A percentile compares a stretch with the other conserved stretches of the same genome.
Evolutionary conservation across 2,888 invertebrate species (phyloP).

Genomic region (Tachystola acroxantha): DNA sequence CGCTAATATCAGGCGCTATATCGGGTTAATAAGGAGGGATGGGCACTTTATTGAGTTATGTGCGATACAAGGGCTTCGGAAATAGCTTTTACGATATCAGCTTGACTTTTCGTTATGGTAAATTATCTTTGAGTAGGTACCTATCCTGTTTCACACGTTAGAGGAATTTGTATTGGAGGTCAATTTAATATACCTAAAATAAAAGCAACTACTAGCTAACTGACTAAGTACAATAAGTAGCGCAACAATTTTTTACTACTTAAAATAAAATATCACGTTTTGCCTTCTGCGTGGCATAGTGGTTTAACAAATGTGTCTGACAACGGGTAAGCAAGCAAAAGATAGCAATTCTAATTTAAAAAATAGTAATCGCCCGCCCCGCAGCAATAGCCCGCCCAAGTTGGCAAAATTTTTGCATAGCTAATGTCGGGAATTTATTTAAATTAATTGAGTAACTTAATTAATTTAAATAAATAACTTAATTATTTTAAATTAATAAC

Average conservation of each 20-base stretch:
- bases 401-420: constrained; percentile 19
- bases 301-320: constrained; percentile 23
- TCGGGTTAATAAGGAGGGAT: constrained; percentile 7
- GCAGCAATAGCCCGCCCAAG: constrained; percentile 31
- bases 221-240: too few relatives aligned
- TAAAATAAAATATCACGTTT: background rate
- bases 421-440: too few relatives aligned
- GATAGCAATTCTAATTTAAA: constrained; percentile 50
- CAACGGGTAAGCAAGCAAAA: constrained; percentile 17
- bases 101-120: too few relatives aligned
- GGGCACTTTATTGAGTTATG: constrained; percentile 10
- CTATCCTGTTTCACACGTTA: too few relatives aligned
- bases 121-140: too few relatives aligned
- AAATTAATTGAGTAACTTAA: too few relatives aligned
- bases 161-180: too few relatives aligned
- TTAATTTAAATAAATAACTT: too few relatives aligned
- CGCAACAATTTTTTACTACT: background rate
- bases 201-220: too few relatives aligned
- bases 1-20: constrained; percentile 15
- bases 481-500: too few relatives aligned
- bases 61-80: background rate
- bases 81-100: too few relatives aligned
- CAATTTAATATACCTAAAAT: too few relatives aligned
- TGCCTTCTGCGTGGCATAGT: background rate
- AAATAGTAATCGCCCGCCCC: constrained; percentile 32